phyloP scores from a whole-genome alignment of 2,797 vertebrate species.

The Tokudaia tokunoshimensis region DNA sequence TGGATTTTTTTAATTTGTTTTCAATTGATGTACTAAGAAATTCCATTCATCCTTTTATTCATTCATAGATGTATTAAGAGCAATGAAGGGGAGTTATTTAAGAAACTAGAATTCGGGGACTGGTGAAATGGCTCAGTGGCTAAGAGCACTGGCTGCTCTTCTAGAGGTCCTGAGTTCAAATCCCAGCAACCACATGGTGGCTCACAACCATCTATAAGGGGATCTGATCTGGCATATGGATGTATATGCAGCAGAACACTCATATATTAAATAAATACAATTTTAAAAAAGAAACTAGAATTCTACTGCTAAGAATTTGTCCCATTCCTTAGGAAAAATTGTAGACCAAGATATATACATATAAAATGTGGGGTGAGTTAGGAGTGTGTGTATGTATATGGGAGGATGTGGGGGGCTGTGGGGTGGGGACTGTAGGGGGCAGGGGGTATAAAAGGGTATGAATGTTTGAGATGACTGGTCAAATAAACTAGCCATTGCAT shows the following conservation, averaged over 20 bases:
- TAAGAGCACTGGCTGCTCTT: too few relatives aligned
- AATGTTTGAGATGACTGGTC: neutral
- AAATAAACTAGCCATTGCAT: slow-evolving; percentile 17
- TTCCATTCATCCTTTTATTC: neutral
- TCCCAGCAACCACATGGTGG: too few relatives aligned
- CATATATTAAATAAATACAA: too few relatives aligned
- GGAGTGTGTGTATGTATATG: neutral
- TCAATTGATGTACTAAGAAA: neutral
- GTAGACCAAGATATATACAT: neutral
- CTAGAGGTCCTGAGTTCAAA: too few relatives aligned
- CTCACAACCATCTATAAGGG: too few relatives aligned
- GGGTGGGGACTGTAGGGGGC: too few relatives aligned
- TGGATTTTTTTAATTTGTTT: neutral
- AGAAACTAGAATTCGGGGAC: neutral
- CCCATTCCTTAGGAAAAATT: neutral
- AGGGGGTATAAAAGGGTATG: neutral
- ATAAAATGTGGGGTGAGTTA: neutral
- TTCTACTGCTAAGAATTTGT: slow-evolving; percentile 6
- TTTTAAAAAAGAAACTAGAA: neutral
- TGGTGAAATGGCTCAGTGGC: too few relatives aligned
- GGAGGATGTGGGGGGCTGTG: neutral
- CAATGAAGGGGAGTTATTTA: neutral
- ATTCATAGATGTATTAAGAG: neutral
- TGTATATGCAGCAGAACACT: too few relatives aligned
- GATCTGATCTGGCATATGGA: too few relatives aligned